These are phyloP conservation scores for Nesogale talazaci DNA, from an alignment of 2,113 vertebrate genomes.

Conservation along the genomic window DNA sequence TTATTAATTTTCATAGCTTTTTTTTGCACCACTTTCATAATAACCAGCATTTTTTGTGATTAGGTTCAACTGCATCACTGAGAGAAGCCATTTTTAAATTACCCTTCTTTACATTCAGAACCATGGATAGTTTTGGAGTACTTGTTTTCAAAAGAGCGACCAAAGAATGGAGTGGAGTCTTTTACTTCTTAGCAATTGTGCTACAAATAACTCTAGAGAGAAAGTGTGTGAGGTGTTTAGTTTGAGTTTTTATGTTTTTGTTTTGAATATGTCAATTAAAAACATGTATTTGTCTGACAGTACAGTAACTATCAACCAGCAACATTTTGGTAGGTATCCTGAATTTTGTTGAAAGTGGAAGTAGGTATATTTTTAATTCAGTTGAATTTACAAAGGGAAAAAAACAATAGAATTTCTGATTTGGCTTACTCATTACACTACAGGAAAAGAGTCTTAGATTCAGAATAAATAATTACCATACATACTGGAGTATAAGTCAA, in stretches of 20 bases:
- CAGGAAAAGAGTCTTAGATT: background rate
- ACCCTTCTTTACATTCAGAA: background rate
- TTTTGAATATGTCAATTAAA: background rate
- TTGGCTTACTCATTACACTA: background rate
- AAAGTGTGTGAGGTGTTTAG: conserved; percentile 1
- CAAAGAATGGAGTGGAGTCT: background rate
- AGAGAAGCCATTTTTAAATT: background rate
- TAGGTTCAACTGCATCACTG: background rate
- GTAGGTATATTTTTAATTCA: background rate
- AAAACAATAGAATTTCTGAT: background rate
- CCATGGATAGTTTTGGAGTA: background rate
- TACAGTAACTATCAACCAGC: background rate
- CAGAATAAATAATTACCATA: background rate
- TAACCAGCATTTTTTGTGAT: background rate
- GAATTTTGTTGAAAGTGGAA: conserved; percentile 25
- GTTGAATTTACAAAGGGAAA: conserved; percentile 17
- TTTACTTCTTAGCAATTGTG: background rate
- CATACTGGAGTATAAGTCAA: no score
- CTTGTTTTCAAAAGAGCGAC: background rate
- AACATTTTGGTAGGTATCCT: background rate
- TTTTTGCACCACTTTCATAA: background rate
- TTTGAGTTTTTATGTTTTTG: background rate
- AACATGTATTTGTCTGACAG: background rate
- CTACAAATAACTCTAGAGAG: background rate
- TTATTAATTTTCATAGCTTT: background rate